Conservation (phyloP, 2,797 vertebrate genomes). For the Cynopterus sphinx region DNA sequence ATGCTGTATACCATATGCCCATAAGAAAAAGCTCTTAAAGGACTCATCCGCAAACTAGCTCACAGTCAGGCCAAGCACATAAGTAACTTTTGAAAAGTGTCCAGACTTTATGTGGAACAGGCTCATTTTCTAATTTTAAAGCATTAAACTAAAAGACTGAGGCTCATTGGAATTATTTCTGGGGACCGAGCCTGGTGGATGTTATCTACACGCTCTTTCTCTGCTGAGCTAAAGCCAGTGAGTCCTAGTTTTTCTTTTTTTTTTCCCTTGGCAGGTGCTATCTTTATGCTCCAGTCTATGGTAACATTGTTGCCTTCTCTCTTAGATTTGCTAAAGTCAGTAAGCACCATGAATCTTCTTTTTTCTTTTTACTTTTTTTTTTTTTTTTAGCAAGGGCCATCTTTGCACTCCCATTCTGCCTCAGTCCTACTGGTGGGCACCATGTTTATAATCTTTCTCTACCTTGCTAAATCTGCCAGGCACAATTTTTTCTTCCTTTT, state of each 20-base stretch:
- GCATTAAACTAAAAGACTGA: neutral
- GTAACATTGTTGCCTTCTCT: neutral
- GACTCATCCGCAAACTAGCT: neutral
- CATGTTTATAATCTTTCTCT: neutral
- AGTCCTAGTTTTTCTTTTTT: neutral
- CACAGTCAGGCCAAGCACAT: neutral
- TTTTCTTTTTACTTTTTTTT: neutral
- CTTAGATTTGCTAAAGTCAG: neutral
- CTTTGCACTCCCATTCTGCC: neutral
- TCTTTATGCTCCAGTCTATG: neutral
- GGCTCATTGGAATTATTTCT: neutral
- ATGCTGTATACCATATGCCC: no score
- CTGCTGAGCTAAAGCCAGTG: neutral
- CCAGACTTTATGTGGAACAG: neutral
- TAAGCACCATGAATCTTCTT: neutral
- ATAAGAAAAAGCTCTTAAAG: neutral
- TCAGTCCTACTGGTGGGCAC: neutral
- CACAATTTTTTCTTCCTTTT: neutral
- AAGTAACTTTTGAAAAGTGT: neutral
- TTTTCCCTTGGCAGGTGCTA: neutral
- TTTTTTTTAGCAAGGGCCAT: neutral
- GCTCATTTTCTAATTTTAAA: neutral
- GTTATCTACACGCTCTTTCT: neutral
- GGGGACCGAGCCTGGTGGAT: neutral
- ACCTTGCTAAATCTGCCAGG: neutral